Evolutionary conservation across 2,797 vertebrate species (phyloP), one percentile per base, ranked within the genome.

Genomic region (Erpetoichthys calabaricus): DNA sequence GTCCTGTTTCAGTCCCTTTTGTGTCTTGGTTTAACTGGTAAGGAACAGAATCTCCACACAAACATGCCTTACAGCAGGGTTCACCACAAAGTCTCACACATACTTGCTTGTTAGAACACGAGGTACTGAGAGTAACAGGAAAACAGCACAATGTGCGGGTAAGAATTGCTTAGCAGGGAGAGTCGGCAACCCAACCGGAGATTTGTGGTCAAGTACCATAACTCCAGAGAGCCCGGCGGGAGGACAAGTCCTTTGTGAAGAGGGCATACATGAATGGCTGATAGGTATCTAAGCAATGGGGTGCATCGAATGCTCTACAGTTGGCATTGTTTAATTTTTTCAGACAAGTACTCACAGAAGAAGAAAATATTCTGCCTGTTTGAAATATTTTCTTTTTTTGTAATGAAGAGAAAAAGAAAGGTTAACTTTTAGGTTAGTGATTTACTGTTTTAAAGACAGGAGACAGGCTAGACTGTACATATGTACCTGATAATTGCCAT

Each of bases 91-190:
- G 79, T 71, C 70, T 67, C 64, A 76, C 69, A 75, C 65, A 71
- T 25, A 67, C 72, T 68, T 57, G 59, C 78, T 63, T 80, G 79
- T 75, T 76, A 75, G 67, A 73, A 80, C 82, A 70, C 77, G 80
- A 82, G 73, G 65, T 68, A 63, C 70, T 67, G 70, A 68, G 68
- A 66, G 65, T 70, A 73, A 68, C 70, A 60, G 64, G 60, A 47
- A 64, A 63, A 66, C 66, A 70, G 25, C 25, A 25, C 25, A 25
- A 25, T 25, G n/a, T 49, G 47, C 47, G 3, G n/a, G 3, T 49
- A 3, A 49, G 47, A 49, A 49, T 49, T 49, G n/a, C 47, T 49
- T n/a, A n/a, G n/a, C 7, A 49, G 7, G 47, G 47, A 25, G 25
- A 25, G 25, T 25, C 25, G 25, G 25, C 25, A 25, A 25, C 25